phyloP scores from a whole-genome alignment of 2,888 invertebrate species.

The Parelbella ahira region DNA sequence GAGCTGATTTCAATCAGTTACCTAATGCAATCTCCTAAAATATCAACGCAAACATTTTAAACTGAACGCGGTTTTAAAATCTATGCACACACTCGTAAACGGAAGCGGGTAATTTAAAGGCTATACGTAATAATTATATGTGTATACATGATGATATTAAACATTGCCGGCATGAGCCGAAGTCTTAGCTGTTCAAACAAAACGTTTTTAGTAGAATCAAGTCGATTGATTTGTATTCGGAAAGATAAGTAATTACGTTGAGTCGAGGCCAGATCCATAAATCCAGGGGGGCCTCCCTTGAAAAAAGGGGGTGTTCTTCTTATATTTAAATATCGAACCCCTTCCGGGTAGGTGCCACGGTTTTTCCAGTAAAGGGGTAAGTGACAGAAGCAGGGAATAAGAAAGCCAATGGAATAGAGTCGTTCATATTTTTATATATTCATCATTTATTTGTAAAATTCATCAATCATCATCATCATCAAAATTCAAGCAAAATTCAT shows the following conservation, averaged over 20 bases:
- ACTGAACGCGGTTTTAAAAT: too few relatives aligned
- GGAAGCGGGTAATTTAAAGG: too few relatives aligned
- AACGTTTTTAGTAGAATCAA: constrained; percentile 29
- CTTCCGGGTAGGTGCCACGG: constrained; percentile 81
- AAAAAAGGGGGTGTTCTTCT: constrained; percentile 79
- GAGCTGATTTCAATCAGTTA: too few relatives aligned
- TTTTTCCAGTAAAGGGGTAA: constrained; percentile 81
- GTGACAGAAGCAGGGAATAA: constrained; percentile 74
- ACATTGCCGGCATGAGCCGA: constrained; percentile 1
- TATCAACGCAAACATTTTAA: too few relatives aligned
- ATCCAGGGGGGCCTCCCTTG: constrained; percentile 67
- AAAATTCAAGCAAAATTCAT: too few relatives aligned
- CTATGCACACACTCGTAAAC: too few relatives aligned
- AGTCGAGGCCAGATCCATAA: constrained; percentile 77
- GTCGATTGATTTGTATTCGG: constrained; percentile 77
- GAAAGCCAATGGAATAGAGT: constrained; percentile 38
- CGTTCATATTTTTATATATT: constrained; percentile 5
- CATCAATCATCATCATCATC: too few relatives aligned
- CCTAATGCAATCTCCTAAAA: too few relatives aligned
- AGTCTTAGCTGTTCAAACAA: constrained; percentile 24
- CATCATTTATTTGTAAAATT: too few relatives aligned
- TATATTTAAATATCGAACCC: constrained; percentile 81
- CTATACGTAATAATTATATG: too few relatives aligned
- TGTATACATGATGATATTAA: not conserved
- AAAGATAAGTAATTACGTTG: constrained; percentile 79